phyloP scores from a whole-genome alignment of 2,888 invertebrate genomes.

The Andrena praecox region DNA sequence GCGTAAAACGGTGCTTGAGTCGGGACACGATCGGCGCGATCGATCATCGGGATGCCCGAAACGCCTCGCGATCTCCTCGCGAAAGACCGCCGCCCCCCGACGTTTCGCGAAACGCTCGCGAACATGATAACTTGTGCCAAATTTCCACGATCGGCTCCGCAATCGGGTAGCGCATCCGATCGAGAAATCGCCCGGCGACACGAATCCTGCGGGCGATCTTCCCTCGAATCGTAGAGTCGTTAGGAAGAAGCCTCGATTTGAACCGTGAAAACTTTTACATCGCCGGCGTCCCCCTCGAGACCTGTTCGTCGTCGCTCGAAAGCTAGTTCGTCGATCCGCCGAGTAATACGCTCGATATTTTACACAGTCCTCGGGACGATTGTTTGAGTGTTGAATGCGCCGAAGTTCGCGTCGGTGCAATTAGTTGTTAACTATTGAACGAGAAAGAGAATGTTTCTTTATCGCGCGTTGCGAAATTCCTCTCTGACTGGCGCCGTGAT shows the following conservation, averaged over 20 bases:
- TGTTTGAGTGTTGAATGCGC: slow-evolving; percentile 7
- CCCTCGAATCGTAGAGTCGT: not conserved
- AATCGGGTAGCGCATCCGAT: not conserved
- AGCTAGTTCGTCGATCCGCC: slow-evolving; percentile 48
- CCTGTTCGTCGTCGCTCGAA: slow-evolving; percentile 35
- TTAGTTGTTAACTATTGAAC: slow-evolving; percentile 34
- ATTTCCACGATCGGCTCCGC: slow-evolving; percentile 32
- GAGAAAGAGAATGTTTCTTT: slow-evolving; percentile 29
- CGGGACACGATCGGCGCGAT: not conserved
- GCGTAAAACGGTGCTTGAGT: slow-evolving; percentile 4
- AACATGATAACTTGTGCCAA: slow-evolving; percentile 41
- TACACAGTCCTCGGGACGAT: not conserved
- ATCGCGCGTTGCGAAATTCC: slow-evolving; percentile 40
- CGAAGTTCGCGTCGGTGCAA: not conserved
- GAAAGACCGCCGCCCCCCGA: not conserved
- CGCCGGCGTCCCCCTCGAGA: slow-evolving; percentile 11
- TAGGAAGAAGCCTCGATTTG: not conserved
- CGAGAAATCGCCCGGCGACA: slow-evolving; percentile 34
- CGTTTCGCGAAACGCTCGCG: not conserved
- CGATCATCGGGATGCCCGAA: not conserved
- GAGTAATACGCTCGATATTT: slow-evolving; percentile 38
- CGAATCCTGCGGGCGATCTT: not conserved
- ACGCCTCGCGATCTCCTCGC: not conserved
- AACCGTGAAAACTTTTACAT: not conserved
- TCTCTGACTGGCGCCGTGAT: slow-evolving; percentile 30